Evolutionary conservation across 2,113 vertebrate genomes (phyloP), one percentile per base, ranked within the genome.

Genomic region (Halcyon malimbica): DNA sequence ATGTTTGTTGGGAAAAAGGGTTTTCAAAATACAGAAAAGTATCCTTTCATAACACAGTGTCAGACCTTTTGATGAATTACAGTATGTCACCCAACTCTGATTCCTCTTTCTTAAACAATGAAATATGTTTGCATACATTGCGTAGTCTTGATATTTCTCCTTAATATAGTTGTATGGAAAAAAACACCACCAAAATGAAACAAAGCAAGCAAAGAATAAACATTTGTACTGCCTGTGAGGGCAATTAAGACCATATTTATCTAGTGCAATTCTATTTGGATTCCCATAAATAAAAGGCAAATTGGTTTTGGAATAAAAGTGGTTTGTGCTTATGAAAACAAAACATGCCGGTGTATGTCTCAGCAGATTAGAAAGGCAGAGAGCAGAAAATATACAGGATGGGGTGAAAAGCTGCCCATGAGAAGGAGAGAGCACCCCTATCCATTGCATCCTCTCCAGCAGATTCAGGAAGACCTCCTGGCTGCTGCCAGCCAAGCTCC

Each of bases 281-380:
- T 89, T 57, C 56, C 82, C 42, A 80, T 60, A 93, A 97, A 96
- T 63, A 79, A 83, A 92, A 91, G 73, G 64, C 67, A 81, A 89
- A 85, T 57, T 86, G 42, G 6, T 62, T 95, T 84, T 39, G 39
- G 48, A 95, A 88, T 89, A 95, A 85, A 94, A 86, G 48, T 37
- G 24, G 6, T 88, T 94, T 96, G 46, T 75, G 21, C 51, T 96
- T 88, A 94, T 53, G 78, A 96, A 97, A 95, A 87, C 14, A 95
- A 95, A 95, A 83, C 41, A 50, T 67, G 29, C 4, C 18, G 5
- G 3, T 51, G 23, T 64, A 8, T 62, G 37, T 57, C 64, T 80
- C 57, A 63, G 65, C 87, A 67, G 44, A 57, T 17, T 44, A 31
- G 31, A n/a, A 2, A 88, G 37, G 37, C 29, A 81, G 53, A 68